These are phyloP conservation scores for Heterodera carotae DNA, from an alignment of 1,140 invertebrate species.

Conservation along the genomic window DNA sequence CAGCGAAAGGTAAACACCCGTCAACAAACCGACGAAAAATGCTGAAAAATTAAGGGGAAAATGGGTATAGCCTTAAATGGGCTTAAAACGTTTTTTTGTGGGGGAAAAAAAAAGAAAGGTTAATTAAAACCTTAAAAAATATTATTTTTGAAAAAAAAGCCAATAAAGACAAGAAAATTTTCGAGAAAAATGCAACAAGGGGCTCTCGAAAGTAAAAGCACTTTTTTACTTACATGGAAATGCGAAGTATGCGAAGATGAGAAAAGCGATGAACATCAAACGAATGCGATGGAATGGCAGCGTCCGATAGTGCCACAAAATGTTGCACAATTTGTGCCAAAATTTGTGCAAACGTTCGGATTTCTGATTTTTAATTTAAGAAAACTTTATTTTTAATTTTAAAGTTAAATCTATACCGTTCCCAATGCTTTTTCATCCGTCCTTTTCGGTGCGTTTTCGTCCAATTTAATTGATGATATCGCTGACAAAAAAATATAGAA, in stretches of 20 bases:
- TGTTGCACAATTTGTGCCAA: background rate
- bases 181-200: too few relatives aligned
- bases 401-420: too few relatives aligned
- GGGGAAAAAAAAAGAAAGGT: too few relatives aligned
- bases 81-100: too few relatives aligned
- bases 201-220: too few relatives aligned
- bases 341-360: background rate
- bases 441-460: background rate
- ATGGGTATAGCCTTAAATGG: background rate
- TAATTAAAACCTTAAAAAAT: background rate
- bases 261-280: conserved; percentile 18
- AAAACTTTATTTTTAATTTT: too few relatives aligned
- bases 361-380: background rate
- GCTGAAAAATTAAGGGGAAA: conserved; percentile 38
- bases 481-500: background rate
- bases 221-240: conserved; percentile 15
- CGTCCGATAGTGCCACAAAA: background rate
- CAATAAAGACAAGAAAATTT: too few relatives aligned
- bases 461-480: background rate
- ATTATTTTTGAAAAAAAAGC: too few relatives aligned
- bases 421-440: background rate
- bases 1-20: conserved; percentile 57
- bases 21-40: conserved; percentile 55
- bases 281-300: conserved; percentile 22
- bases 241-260: conserved; percentile 8